Evolutionary conservation across 2,888 invertebrate genomes (phyloP), one percentile per base, ranked within the genome.

Genomic region (Cataglyphis albicans): DNA sequence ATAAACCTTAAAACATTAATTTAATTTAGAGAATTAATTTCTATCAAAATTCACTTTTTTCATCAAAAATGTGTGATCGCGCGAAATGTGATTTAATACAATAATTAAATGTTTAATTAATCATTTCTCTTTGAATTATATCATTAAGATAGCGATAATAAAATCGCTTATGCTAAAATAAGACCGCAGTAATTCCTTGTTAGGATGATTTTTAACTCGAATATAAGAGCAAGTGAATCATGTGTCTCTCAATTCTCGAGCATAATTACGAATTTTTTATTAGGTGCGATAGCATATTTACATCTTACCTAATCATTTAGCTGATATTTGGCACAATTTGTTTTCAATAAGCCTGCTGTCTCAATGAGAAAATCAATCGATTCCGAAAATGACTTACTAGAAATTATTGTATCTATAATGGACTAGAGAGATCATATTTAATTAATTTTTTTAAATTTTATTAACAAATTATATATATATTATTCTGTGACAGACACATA

Each of bases 21-120:
- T 29, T 29, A 29, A 29, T 29, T 29, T 1, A 1, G 18, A n/a
- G 12, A 38, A 61, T 12, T 57, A 25, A 64, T 41, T 44, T 74
- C 55, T 52, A 29, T 65, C n/a, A 67, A 76, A 1, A 70, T 55
- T n/a, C 32, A 12, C 3, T 18, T 32, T 15, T 75, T 21, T 64
- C 18, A 9, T 3, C 18, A 10, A 65, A 65, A 65, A 75, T 29
- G 21, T 18, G 10, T 12, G 48, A 25, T 44, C 32, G 25, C 12
- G 32, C 21, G 48, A 35, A 52, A 18, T 35, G 7, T 35, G n/a
- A 32, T 32, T 18, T 35, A 63, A 35, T 10, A 9, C n/a, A 32
- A 21, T 63, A 35, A 63, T 63, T 35, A 61, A 75, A 75, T 48
- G 18, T 63, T 32, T 9, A 52, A 48, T 44, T 75, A 5, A 52